Evolutionary conservation across 2,888 invertebrate genomes (phyloP).

Genomic region (Clitarchus hookeri): DNA sequence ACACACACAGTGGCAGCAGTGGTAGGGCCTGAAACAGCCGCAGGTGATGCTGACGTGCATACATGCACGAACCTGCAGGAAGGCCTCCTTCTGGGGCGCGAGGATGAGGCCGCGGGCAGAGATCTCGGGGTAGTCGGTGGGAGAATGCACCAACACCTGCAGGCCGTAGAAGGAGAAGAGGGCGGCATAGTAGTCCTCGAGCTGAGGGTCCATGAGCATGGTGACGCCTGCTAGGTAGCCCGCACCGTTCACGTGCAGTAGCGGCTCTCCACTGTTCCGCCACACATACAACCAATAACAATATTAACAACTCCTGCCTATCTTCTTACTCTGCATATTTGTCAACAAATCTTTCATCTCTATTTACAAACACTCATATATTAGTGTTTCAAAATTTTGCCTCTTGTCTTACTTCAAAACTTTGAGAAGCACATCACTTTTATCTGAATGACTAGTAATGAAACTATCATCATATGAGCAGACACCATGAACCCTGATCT

Average conservation of each 20-base stretch:
- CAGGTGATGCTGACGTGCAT: no score
- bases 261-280: conserved; percentile 19
- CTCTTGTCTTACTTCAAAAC: no score
- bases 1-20: background rate
- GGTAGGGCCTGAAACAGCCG: background rate
- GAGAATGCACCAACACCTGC: conserved; percentile 40
- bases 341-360: no score
- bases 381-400: no score
- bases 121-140: conserved; percentile 40
- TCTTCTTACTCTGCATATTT: no score
- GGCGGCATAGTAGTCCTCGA: conserved; percentile 42
- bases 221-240: conserved; percentile 39
- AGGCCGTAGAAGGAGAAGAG: conserved; percentile 42
- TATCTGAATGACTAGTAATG: no score
- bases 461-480: no score
- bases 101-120: conserved; percentile 38
- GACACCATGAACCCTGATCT: no score
- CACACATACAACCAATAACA: background rate
- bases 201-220: conserved; percentile 40
- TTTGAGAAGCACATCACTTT: no score
- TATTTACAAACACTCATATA: no score
- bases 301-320: no score
- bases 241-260: conserved; percentile 39
- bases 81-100: conserved; percentile 37
- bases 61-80: conserved; percentile 29